These are phyloP conservation scores for Macaca mulatta DNA, from an alignment of 2,113 vertebrate genomes.

Conservation along the genomic window DNA sequence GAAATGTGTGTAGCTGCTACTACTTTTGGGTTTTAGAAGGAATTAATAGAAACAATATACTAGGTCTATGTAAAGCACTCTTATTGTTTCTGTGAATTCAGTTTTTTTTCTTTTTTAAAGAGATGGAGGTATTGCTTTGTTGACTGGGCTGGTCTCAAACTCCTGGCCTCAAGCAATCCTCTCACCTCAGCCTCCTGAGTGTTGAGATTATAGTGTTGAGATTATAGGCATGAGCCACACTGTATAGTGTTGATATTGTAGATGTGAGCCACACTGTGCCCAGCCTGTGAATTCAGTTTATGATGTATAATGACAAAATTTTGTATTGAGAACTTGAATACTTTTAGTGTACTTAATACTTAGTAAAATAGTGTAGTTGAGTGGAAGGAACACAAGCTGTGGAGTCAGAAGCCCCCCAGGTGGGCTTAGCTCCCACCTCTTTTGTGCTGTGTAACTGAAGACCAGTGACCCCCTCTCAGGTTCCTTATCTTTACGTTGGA, in stretches of 20 bases:
- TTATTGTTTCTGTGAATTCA: background rate
- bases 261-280: no score
- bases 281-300: background rate
- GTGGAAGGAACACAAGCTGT: background rate
- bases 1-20: background rate
- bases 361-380: background rate
- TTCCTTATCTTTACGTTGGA: background rate
- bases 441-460: background rate
- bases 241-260: no score
- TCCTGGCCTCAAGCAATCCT: no score
- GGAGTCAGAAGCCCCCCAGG: background rate
- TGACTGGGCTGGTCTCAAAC: no score
- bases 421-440: background rate
- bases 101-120: background rate
- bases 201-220: no score
- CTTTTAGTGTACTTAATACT: background rate
- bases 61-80: background rate
- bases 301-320: background rate
- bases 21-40: background rate
- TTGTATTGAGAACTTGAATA: background rate
- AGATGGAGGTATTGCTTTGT: no score
- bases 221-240: no score
- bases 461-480: background rate
- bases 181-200: no score
- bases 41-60: background rate